These are phyloP conservation scores for Oceanites oceanicus DNA, from an alignment of 2,113 vertebrate genomes.

Conservation along the genomic window DNA sequence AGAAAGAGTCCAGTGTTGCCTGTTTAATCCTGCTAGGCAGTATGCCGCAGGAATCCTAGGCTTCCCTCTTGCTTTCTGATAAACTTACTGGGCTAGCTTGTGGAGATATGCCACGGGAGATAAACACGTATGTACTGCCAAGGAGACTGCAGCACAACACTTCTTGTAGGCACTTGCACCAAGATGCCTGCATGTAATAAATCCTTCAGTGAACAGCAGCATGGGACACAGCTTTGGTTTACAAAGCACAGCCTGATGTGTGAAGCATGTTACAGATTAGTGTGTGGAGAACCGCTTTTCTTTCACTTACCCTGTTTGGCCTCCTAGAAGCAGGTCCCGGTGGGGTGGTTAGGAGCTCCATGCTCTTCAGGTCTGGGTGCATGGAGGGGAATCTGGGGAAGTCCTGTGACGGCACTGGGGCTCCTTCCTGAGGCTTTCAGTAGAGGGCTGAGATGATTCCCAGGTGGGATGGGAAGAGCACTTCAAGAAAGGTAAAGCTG, in stretches of 20 bases:
- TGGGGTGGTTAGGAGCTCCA: neutral
- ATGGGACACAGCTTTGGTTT: neutral
- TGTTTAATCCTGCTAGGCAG: neutral
- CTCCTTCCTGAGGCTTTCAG: neutral
- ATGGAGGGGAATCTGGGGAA: neutral
- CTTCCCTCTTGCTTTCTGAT: neutral
- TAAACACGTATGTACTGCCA: accelerated
- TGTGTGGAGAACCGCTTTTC: neutral
- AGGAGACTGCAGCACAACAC: neutral
- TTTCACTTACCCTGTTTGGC: neutral
- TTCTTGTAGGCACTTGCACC: accelerated
- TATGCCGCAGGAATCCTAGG: neutral
- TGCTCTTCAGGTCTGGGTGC: neutral
- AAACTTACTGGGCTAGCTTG: neutral
- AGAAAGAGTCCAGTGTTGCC: accelerated
- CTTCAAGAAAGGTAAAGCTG: neutral
- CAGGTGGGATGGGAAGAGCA: neutral
- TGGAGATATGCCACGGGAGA: neutral
- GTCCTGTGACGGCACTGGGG: neutral
- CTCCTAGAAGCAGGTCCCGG: neutral
- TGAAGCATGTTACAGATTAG: neutral
- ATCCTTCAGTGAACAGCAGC: neutral
- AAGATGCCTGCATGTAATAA: neutral
- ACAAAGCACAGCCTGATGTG: neutral
- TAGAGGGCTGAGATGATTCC: neutral